Evolutionary conservation across 1,140 invertebrate species (phyloP).

Genomic region (Goniozus legneri): DNA sequence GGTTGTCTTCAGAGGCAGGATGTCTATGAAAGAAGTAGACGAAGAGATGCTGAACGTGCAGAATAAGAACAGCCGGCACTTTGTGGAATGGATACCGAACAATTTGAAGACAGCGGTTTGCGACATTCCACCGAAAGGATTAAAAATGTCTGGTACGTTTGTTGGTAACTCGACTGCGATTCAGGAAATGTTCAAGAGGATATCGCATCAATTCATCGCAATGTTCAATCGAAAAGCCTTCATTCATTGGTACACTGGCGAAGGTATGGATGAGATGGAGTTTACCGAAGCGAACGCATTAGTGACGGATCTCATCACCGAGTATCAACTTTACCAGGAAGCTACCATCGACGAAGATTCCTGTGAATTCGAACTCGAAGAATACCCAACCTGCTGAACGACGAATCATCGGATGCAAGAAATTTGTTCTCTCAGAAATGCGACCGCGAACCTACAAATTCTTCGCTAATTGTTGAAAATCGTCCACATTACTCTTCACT

Average conservation of each 20-base stretch:
- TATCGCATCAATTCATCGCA: constrained; percentile 62
- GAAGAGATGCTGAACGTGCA: constrained; percentile 69
- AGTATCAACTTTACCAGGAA: constrained; percentile 53
- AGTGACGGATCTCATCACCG: constrained; percentile 64
- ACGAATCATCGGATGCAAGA: too few species aligned
- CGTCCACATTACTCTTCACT: too few species aligned
- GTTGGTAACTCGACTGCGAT: constrained; percentile 61
- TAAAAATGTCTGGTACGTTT: constrained; percentile 59
- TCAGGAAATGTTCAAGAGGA: constrained; percentile 62
- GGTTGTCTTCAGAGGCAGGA: constrained; percentile 69
- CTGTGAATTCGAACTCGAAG: constrained; percentile 36
- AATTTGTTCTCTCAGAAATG: too few species aligned
- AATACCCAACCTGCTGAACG: too few species aligned
- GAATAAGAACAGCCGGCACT: constrained; percentile 64
- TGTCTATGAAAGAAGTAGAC: constrained; percentile 77
- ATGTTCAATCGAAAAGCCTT: constrained; percentile 74
- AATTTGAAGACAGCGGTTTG: constrained; percentile 63
- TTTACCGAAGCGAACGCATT: constrained; percentile 59
- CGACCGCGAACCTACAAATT: too few species aligned
- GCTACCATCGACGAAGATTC: constrained; percentile 35
- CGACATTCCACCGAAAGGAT: constrained; percentile 60
- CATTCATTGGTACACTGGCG: constrained; percentile 70
- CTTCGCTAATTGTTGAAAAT: too few species aligned
- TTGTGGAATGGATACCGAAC: constrained; percentile 65
- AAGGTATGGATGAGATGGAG: constrained; percentile 66